Base-by-base conservation (phyloP, 2,797 vertebrate species). In the Orestias chungarensis region DNA sequence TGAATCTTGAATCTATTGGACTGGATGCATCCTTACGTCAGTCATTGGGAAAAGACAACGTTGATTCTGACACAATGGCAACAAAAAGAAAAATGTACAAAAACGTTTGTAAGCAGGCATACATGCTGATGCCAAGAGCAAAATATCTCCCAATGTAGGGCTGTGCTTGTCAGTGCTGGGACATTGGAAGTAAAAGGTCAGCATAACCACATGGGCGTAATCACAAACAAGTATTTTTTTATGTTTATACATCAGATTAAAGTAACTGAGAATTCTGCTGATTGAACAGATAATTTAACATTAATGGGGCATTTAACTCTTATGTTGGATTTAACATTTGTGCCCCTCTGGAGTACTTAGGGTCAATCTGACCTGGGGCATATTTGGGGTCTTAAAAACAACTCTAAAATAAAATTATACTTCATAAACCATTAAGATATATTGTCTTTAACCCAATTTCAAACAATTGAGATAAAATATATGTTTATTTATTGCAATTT, bases 191-290 rank as follows among this genome's bases (percentile, higher is more conserved):
- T 25, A 6, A 40, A 62, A 62, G 35, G 40, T 35, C 59, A 40
- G 59, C 14, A 15, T 15, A 23, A 40, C 40, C 59, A 62, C 35
- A 40, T 62, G 59, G 35, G 33, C 38, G 57, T 20, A 61, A 61
- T 38, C 57, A 61, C 23, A 31, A 4, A 23, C 33, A 23, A 18
- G 55, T 23, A 42, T 62, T 62, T 40, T 40, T 23, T 40, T 10
- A 40, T 62, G 59, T 62, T 62, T 62, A 33, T 40, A 3, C 33
- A 12, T 61, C 57, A n/a, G 57, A 61, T 61, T 61, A 61, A 61
- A 61, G 57, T 38, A 23, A 23, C 57, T 15, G 57, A 38, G 33
- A 20, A 31, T 9, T 59, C 29, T 33, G 35, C 55, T 1, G 33
- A 35, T 23, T 15, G 23, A 25, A 40, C 59, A 40, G 33, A 25